Evolutionary conservation across 2,113 vertebrate genomes (phyloP).

Genomic region (Paracanthobrama guichenoti): DNA sequence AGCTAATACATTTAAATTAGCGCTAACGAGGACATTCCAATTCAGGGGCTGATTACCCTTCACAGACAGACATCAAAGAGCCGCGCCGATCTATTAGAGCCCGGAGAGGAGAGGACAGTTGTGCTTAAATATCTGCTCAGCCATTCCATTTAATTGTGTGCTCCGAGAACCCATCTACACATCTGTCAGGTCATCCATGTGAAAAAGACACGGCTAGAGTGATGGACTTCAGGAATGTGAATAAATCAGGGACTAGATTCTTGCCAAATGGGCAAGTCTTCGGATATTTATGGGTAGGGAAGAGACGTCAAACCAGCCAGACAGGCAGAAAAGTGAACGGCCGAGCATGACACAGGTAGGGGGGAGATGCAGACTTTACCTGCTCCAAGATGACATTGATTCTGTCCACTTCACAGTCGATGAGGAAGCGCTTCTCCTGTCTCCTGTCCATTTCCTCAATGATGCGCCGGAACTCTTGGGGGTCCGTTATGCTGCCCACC

Average conservation of each 20-base stretch:
- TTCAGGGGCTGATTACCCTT: slow-evolving; percentile 65
- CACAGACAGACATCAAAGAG: slow-evolving; percentile 18
- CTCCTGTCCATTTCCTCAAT: slow-evolving; percentile 98
- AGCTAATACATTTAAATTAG: slow-evolving; percentile 71
- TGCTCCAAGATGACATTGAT: slow-evolving; percentile 98
- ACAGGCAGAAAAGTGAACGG: not conserved
- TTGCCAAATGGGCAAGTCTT: slow-evolving; percentile 39
- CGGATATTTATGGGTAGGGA: not conserved
- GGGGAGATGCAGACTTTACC: slow-evolving; percentile 71
- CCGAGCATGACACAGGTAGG: not conserved
- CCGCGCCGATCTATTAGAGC: slow-evolving; percentile 33
- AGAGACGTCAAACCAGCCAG: not conserved
- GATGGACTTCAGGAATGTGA: slow-evolving; percentile 56
- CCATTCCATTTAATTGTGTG: slow-evolving; percentile 71
- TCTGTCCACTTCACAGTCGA: slow-evolving; percentile 95
- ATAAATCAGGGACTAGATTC: no score
- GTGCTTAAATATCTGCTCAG: slow-evolving; percentile 66
- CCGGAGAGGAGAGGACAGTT: slow-evolving; percentile 54
- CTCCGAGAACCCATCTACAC: slow-evolving; percentile 36
- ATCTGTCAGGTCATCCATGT: slow-evolving; percentile 68
- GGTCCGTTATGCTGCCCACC: slow-evolving; percentile 91
- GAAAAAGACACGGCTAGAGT: slow-evolving; percentile 56
- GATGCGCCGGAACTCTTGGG: slow-evolving; percentile 94
- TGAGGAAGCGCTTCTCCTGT: slow-evolving; percentile 95
- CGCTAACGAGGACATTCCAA: slow-evolving; percentile 68